A percentile compares a stretch with the other conserved stretches of the same genome.
phyloP scores from a whole-genome alignment of 2,888 invertebrate species.

The Steinernema carpocapsae region DNA sequence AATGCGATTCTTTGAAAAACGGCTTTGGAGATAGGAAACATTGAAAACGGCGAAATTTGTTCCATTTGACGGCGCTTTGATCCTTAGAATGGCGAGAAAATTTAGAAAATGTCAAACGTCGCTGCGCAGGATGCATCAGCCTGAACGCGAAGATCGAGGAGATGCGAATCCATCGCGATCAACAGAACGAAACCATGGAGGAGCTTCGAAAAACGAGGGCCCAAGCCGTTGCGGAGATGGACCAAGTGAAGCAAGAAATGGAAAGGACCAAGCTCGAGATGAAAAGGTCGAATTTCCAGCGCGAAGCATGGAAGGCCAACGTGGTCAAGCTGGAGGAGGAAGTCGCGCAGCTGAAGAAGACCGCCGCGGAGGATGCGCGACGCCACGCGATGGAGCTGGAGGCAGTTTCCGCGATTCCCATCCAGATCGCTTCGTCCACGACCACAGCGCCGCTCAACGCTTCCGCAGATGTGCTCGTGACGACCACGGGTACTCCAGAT shows the following conservation, averaged over 20 bases:
- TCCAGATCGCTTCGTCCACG: neutral
- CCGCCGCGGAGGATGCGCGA: constrained; percentile 1
- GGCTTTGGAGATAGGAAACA: too few species aligned
- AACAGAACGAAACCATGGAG: neutral
- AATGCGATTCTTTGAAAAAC: too few species aligned
- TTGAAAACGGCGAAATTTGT: too few species aligned
- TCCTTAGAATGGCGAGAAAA: too few species aligned
- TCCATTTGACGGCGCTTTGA: too few species aligned
- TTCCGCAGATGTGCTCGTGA: neutral
- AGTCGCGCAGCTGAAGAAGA: constrained; percentile 12
- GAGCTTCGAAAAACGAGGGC: constrained; percentile 1
- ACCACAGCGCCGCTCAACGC: neutral
- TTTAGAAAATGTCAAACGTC: too few species aligned
- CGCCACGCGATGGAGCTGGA: constrained; percentile 20
- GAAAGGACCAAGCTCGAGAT: neutral
- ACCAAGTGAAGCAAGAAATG: neutral
- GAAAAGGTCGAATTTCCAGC: constrained; percentile 15
- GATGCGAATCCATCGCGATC: neutral
- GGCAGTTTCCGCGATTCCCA: neutral
- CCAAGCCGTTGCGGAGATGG: neutral
- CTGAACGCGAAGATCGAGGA: neutral
- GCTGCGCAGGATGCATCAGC: constrained; percentile 1
- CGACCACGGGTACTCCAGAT: constrained; percentile 1
- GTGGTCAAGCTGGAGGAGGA: constrained; percentile 18
- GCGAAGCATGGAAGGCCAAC: constrained; percentile 9